Percentiles rank a stretch among this genome's conserved stretches.
Conservation (phyloP, 1,140 invertebrate genomes). For the Macrobrachium nipponense region DNA sequence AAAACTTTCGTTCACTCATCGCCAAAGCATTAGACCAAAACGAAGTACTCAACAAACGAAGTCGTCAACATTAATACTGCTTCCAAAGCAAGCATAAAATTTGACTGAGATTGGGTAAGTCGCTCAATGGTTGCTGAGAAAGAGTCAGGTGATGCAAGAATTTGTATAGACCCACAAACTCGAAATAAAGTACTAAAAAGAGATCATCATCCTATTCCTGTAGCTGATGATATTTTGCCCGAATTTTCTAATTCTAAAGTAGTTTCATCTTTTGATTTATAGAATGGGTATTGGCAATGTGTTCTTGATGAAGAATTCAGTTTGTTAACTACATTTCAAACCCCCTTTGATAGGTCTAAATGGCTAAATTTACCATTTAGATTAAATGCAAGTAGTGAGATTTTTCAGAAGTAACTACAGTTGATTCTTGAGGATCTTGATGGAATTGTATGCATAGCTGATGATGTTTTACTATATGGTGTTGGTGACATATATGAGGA, state of each 20-base stretch:
- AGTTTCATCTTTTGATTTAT: background rate
- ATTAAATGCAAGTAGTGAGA: background rate
- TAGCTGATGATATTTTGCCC: background rate
- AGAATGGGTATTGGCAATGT: background rate
- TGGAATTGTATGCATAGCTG: background rate
- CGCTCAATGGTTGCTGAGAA: background rate
- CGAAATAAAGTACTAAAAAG: background rate
- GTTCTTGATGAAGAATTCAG: background rate
- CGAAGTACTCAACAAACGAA: too few species aligned
- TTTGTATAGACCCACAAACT: background rate
- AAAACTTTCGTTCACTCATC: too few species aligned
- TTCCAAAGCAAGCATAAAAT: too few species aligned
- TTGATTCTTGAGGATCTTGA: background rate
- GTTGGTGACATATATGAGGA: too few species aligned
- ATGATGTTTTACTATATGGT: constrained; percentile 5
- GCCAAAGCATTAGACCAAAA: too few species aligned
- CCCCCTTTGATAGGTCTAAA: background rate
- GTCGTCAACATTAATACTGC: too few species aligned
- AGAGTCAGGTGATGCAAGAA: background rate
- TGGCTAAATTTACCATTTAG: constrained; percentile 12
- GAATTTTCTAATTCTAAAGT: background rate
- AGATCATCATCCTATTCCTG: background rate
- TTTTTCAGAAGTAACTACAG: background rate
- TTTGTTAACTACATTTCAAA: background rate
- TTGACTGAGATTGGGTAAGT: background rate